Conservation (phyloP, 2,797 vertebrate genomes). For the Lepilemur septentrionalis region DNA sequence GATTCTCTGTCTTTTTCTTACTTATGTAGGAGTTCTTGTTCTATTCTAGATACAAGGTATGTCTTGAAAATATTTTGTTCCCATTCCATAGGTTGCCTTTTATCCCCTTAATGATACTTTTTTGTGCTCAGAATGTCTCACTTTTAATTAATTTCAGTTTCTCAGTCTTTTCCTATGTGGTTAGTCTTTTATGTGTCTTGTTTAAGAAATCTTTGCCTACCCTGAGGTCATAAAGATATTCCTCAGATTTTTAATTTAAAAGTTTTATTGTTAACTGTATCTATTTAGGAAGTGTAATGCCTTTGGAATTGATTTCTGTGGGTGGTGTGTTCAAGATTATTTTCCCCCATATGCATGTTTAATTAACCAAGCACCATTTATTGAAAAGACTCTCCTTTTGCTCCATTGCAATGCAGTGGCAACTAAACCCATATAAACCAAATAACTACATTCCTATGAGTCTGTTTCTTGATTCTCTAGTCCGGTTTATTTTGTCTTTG, state of each 20-base stretch:
- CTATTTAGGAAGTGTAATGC: not conserved
- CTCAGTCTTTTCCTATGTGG: not conserved
- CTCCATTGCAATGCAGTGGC: not conserved
- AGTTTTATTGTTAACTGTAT: not conserved
- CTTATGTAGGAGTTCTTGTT: not conserved
- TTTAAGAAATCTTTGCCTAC: not conserved
- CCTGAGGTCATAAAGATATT: not conserved
- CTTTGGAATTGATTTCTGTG: not conserved
- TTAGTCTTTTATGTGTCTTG: not conserved
- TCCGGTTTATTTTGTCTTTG: not conserved
- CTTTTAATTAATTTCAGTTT: not conserved
- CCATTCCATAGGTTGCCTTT: not conserved
- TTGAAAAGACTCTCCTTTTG: not conserved
- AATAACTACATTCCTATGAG: not conserved
- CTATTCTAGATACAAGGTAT: not conserved
- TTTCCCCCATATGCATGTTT: not conserved
- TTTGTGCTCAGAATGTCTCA: not conserved
- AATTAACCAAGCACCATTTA: not conserved
- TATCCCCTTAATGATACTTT: not conserved
- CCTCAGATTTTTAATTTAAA: not conserved
- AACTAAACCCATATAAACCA: not conserved
- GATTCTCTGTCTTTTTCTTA: not conserved
- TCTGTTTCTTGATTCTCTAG: not conserved
- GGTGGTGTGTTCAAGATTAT: not conserved
- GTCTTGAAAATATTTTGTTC: constrained; percentile 12